These are phyloP conservation scores for Clavelina lepadiformis DNA, from an alignment of 23 tunicate species.

Conservation along the genomic window DNA sequence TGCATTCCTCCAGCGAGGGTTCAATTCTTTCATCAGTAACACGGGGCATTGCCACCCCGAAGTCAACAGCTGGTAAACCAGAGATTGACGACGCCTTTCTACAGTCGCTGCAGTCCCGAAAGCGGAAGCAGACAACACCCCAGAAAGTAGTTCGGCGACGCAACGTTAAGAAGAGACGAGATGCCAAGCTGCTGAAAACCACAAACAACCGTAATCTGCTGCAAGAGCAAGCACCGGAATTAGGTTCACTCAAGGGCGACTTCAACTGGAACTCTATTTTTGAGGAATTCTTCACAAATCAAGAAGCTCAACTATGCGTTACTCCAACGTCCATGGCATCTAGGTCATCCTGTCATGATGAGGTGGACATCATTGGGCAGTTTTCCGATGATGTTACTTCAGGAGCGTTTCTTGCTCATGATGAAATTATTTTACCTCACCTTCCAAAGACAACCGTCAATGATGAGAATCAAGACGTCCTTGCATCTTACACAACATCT, in stretches of 20 bases:
- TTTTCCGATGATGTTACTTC: slow-evolving; percentile 5
- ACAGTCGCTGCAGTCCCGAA: slow-evolving; percentile 11
- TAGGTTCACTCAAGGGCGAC: slow-evolving; percentile 91
- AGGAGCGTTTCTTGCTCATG: slow-evolving; percentile 12
- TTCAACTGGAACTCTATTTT: slow-evolving; percentile 74
- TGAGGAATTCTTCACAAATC: slow-evolving; percentile 41
- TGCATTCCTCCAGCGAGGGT: no score
- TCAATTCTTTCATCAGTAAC: no score
- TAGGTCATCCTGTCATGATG: background rate
- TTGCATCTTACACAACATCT: background rate
- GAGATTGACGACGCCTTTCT: background rate
- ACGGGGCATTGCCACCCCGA: background rate
- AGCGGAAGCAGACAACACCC: slow-evolving; percentile 56
- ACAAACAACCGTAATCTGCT: slow-evolving; percentile 17
- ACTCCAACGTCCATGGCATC: slow-evolving; percentile 19
- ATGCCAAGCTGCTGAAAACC: background rate
- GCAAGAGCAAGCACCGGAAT: slow-evolving; percentile 83
- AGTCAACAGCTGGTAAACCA: no score
- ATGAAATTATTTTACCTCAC: slow-evolving; percentile 10
- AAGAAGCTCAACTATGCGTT: slow-evolving; percentile 4
- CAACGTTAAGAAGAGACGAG: slow-evolving; percentile 10
- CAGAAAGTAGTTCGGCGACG: slow-evolving; percentile 38
- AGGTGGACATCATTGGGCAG: slow-evolving; percentile 7
- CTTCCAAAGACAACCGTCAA: slow-evolving; percentile 10
- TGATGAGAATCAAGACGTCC: slow-evolving; percentile 7